Percentiles rank a stretch among this genome's conserved stretches.
Conservation (phyloP, 1,140 invertebrate genomes). For the Magallana ariakensis region DNA sequence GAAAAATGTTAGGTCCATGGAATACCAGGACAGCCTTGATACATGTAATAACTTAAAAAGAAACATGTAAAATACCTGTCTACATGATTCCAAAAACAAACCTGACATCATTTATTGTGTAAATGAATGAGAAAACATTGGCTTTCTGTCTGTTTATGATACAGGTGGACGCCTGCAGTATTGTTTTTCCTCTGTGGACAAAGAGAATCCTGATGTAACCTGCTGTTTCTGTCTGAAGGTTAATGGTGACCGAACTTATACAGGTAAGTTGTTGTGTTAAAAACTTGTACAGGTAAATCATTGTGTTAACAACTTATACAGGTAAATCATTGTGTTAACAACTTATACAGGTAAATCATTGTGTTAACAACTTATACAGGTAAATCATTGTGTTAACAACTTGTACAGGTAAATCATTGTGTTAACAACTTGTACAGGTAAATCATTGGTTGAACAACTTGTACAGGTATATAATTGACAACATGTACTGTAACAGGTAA, state of each 20-base stretch:
- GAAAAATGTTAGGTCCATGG: too few species aligned
- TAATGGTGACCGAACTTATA: constrained; percentile 55
- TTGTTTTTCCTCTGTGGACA: constrained; percentile 58
- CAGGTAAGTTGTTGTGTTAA: constrained; percentile 46
- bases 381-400: neutral
- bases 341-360: neutral
- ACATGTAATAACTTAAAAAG: too few species aligned
- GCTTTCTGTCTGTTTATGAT: neutral
- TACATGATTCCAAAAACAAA: too few species aligned
- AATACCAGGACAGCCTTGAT: too few species aligned
- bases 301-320: neutral
- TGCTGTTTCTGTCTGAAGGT: constrained; percentile 61
- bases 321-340: neutral
- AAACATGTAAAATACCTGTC: too few species aligned
- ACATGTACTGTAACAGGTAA: too few species aligned
- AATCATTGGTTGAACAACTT: too few species aligned
- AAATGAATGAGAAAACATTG: too few species aligned
- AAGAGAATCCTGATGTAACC: constrained; percentile 48
- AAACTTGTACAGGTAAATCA: neutral
- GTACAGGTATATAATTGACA: too few species aligned
- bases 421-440: too few species aligned
- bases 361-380: neutral
- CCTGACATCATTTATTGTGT: too few species aligned
- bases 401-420: too few species aligned
- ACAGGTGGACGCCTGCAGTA: constrained; percentile 58